Conservation (phyloP, 2,888 invertebrate genomes). For the Lottia gigantea region DNA sequence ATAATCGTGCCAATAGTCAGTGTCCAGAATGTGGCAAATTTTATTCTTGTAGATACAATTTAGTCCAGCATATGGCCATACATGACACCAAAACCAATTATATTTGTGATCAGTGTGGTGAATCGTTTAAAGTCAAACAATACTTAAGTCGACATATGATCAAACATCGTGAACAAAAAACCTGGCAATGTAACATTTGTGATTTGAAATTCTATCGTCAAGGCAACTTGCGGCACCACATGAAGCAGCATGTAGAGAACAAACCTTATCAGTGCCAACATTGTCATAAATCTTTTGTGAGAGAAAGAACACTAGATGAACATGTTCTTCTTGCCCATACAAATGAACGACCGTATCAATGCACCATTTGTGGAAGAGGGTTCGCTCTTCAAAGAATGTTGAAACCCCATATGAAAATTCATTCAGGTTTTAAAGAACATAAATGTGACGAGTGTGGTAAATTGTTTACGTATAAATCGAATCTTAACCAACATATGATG, state of each 20-base stretch:
- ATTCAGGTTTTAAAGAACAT: slow-evolving; percentile 4
- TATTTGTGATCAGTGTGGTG: slow-evolving; percentile 2
- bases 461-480: slow-evolving; percentile 7
- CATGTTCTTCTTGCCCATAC: not conserved
- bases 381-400: not conserved
- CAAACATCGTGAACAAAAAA: slow-evolving; percentile 8
- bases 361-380: not conserved
- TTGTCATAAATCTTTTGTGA: not conserved
- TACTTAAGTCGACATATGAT: slow-evolving; percentile 2
- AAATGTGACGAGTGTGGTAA: not conserved
- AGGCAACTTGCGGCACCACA: not conserved
- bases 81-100: not conserved
- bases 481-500: slow-evolving; percentile 5
- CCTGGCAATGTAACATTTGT: not conserved
- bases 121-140: slow-evolving; percentile 8
- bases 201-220: not conserved
- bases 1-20: not conserved
- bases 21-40: not conserved
- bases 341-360: not conserved
- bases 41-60: slow-evolving; percentile 6
- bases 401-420: slow-evolving; percentile 1
- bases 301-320: slow-evolving; percentile 1
- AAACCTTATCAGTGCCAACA: not conserved
- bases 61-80: not conserved
- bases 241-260: not conserved